A percentile compares a stretch with the other conserved stretches of the same genome.
Evolutionary conservation across 2,797 vertebrate genomes (phyloP).

Genomic region (Euthynnus affinis): DNA sequence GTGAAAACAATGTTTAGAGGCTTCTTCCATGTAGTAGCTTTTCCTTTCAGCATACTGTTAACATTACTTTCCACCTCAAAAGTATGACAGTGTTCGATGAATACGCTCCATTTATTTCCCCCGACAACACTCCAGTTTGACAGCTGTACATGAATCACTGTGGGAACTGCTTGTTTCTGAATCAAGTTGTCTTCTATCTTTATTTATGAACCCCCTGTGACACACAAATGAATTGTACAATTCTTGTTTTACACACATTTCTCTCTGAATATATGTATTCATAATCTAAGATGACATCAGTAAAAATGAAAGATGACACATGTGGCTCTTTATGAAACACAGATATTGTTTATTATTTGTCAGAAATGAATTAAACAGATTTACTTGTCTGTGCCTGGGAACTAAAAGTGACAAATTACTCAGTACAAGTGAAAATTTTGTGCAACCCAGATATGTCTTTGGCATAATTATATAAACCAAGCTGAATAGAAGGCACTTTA

Average conservation of each 20-base stretch:
- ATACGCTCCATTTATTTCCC: conserved; percentile 50
- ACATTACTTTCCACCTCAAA: conserved; percentile 34
- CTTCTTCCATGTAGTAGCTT: neutral
- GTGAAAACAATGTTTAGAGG: neutral
- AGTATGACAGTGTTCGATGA: conserved; percentile 4
- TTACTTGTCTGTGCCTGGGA: conserved; percentile 12
- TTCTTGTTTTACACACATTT: neutral
- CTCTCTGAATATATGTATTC: conserved; percentile 54
- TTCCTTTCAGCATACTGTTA: neutral
- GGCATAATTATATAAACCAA: conserved; percentile 29
- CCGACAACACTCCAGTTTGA: conserved; percentile 30
- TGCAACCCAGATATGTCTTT: conserved; percentile 9
- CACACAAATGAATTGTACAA: conserved; percentile 8
- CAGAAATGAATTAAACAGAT: conserved; percentile 27
- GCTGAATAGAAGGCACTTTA: conserved; percentile 38
- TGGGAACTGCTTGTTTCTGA: conserved; percentile 27
- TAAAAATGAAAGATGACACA: conserved; percentile 48
- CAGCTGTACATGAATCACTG: conserved; percentile 51
- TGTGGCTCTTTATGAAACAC: conserved; percentile 22
- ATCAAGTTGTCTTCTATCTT: conserved; percentile 36
- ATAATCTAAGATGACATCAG: conserved; percentile 25
- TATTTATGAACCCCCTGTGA: conserved; percentile 53
- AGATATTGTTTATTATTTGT: conserved; percentile 36
- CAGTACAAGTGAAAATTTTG: conserved; percentile 14
- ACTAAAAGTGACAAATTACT: conserved; percentile 6